Percentiles rank a stretch among this genome's conserved stretches.
Conservation (phyloP, 1,140 invertebrate genomes). For the Heliconius congener region DNA sequence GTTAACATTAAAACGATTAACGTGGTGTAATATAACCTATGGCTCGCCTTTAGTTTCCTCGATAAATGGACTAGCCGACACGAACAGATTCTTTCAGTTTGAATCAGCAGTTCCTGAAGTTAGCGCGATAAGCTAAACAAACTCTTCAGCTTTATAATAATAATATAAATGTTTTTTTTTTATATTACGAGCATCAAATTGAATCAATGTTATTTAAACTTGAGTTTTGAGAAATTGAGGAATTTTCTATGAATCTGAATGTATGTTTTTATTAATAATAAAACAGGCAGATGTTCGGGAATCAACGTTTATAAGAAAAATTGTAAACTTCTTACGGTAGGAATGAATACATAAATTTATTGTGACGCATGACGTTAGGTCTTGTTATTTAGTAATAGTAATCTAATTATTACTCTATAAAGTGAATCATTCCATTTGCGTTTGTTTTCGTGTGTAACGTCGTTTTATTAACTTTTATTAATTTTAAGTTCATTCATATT, state of each 20-base stretch:
- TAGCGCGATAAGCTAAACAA: too few species aligned
- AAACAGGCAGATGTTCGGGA: not conserved
- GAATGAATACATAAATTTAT: not conserved
- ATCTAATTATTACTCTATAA: not conserved
- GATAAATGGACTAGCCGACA: too few species aligned
- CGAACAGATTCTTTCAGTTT: too few species aligned
- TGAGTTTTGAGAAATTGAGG: not conserved
- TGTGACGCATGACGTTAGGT: not conserved
- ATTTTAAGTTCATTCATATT: too few species aligned
- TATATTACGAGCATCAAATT: not conserved
- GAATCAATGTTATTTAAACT: not conserved
- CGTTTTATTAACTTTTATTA: not conserved
- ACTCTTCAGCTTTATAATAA: too few species aligned
- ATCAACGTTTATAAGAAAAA: not conserved
- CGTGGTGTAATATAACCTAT: too few species aligned
- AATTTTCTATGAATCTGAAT: not conserved
- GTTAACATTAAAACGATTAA: too few species aligned
- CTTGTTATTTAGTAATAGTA: not conserved
- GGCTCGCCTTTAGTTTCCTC: too few species aligned
- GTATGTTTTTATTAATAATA: not conserved
- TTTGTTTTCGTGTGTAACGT: not conserved
- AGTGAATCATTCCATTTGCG: not conserved
- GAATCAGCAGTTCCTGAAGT: too few species aligned
- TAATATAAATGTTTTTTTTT: not conserved
- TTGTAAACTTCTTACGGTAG: not conserved